Conservation (phyloP, 2,113 vertebrate genomes). For the Muntiacus reevesi region DNA sequence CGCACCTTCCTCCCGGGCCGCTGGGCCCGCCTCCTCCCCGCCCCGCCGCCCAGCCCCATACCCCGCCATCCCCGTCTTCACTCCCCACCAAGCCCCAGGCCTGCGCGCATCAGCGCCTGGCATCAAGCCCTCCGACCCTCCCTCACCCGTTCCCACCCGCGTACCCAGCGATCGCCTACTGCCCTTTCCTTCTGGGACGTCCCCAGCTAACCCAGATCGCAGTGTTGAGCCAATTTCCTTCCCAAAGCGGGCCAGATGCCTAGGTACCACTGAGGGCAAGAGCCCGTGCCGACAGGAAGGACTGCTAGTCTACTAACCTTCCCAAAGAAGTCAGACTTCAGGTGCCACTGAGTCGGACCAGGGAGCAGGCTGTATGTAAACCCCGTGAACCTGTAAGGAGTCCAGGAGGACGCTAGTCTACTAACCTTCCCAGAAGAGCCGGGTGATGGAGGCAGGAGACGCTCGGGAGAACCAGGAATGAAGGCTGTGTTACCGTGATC, state of each 20-base stretch:
- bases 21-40: not conserved
- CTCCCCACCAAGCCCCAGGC: not conserved
- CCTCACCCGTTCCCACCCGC: no score
- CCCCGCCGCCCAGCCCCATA: not conserved
- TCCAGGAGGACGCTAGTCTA: not conserved
- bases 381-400: no score
- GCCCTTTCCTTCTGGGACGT: not conserved
- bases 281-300: not conserved
- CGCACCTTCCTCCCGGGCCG: not conserved
- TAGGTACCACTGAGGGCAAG: not conserved
- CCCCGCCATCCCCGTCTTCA: not conserved
- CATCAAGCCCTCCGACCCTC: rapidly evolving
- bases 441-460: rapidly evolving
- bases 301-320: not conserved
- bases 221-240: no score
- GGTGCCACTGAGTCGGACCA: no score
- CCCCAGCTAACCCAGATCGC: not conserved
- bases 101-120: no score
- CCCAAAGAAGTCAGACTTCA: no score
- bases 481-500: not conserved
- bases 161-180: not conserved
- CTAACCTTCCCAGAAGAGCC: no score
- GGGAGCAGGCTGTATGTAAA: no score
- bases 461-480: not conserved
- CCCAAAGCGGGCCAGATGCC: no score